Evolutionary conservation across 2,113 vertebrate genomes (phyloP).

Genomic region (Hydropotes inermis): DNA sequence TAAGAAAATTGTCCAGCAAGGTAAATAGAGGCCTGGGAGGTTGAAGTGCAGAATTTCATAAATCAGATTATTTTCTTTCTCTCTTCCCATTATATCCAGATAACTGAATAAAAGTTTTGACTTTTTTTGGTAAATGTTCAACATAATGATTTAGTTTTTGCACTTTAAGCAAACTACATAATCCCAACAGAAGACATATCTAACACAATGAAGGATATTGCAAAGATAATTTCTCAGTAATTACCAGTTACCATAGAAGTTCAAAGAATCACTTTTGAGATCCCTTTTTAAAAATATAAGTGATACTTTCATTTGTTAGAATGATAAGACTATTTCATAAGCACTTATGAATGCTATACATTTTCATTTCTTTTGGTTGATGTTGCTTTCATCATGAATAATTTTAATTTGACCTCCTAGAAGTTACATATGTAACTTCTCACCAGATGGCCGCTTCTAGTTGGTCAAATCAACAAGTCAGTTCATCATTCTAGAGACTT

Average conservation of each 20-base stretch:
- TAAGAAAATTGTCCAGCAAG: neutral
- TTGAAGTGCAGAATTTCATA: neutral
- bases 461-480: neutral
- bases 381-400: neutral
- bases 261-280: neutral
- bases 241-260: neutral
- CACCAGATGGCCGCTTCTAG: neutral
- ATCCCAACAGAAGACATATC: conserved; percentile 61
- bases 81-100: neutral
- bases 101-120: neutral
- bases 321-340: neutral
- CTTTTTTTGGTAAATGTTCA: neutral
- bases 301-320: neutral
- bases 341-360: neutral
- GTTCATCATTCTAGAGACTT: neutral
- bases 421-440: neutral
- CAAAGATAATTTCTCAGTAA: neutral
- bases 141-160: neutral
- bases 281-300: neutral
- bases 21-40: neutral
- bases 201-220: neutral
- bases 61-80: neutral
- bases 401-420: neutral
- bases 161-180: neutral
- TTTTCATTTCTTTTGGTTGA: neutral